phyloP scores from a whole-genome alignment of 2,113 vertebrate species.

The Zingel zingel region DNA sequence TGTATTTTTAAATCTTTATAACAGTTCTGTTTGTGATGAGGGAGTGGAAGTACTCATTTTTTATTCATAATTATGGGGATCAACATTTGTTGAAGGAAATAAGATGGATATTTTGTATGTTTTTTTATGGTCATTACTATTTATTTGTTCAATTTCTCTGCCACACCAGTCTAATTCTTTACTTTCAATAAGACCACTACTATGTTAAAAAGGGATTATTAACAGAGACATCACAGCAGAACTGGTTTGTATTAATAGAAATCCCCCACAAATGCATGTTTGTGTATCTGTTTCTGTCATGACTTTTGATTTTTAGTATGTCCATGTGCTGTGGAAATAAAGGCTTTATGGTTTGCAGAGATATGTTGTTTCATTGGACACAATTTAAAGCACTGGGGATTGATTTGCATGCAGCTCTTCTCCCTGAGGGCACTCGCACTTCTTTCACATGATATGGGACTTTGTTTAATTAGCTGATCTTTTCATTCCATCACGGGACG shows the following conservation, averaged over 20 bases:
- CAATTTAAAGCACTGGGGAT: slow-evolving; percentile 55
- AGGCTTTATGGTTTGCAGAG: slow-evolving; percentile 66
- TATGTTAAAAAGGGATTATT: not conserved
- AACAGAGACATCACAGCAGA: not conserved
- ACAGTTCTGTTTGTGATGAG: slow-evolving; percentile 27
- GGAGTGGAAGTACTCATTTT: slow-evolving; percentile 19
- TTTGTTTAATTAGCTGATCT: slow-evolving; percentile 84
- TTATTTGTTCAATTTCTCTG: slow-evolving; percentile 4
- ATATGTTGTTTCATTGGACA: slow-evolving; percentile 55
- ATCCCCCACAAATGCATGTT: slow-evolving; percentile 32
- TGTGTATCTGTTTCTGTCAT: slow-evolving; percentile 54
- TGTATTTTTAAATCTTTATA: not conserved
- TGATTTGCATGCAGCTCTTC: slow-evolving; percentile 78
- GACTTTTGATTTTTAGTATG: slow-evolving; percentile 52
- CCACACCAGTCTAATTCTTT: slow-evolving; percentile 14
- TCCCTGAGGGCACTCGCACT: slow-evolving; percentile 65
- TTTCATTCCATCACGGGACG: slow-evolving; percentile 81
- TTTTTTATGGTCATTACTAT: slow-evolving; percentile 35
- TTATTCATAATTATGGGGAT: slow-evolving; percentile 10
- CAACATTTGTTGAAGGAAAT: slow-evolving; percentile 6
- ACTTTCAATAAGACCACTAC: not conserved
- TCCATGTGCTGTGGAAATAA: slow-evolving; percentile 69
- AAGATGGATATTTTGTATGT: slow-evolving; percentile 27
- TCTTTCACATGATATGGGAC: slow-evolving; percentile 83
- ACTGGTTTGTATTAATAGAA: slow-evolving; percentile 53